Evolutionary conservation across 2,797 vertebrate species (phyloP).

Genomic region (Coregonus ussuriensis): DNA sequence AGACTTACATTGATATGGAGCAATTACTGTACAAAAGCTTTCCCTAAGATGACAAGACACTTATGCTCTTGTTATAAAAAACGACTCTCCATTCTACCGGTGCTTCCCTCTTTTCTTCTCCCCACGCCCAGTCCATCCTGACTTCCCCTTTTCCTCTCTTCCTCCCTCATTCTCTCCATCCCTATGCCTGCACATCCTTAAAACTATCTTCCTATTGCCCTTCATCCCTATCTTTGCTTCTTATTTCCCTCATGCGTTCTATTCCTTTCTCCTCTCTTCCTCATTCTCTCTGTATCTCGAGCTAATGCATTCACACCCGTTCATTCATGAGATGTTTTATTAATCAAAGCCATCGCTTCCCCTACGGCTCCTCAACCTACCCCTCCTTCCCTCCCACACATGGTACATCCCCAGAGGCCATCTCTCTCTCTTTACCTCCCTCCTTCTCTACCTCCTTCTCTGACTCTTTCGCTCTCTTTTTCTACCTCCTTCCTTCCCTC

Average conservation of each 20-base stretch:
- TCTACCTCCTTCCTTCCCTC: too few relatives aligned
- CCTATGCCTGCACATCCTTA: constrained; percentile 1
- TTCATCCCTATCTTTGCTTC: neutral
- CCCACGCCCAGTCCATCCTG: constrained; percentile 25
- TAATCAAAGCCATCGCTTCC: constrained; percentile 77
- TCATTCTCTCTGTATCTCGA: constrained; percentile 7
- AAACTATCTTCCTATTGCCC: constrained; percentile 26
- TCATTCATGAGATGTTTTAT: constrained; percentile 80
- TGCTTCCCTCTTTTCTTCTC: constrained; percentile 9
- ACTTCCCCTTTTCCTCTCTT: neutral
- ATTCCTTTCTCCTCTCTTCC: neutral
- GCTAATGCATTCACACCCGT: constrained; percentile 76
- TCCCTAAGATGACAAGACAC: neutral
- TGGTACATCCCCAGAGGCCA: neutral
- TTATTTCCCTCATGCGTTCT: constrained; percentile 22
- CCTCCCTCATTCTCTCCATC: constrained; percentile 22
- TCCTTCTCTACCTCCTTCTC: neutral
- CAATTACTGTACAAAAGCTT: constrained; percentile 4
- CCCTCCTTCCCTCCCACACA: constrained; percentile 2
- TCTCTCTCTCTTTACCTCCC: constrained; percentile 11
- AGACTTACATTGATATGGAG: constrained; percentile 1
- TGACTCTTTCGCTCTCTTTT: neutral
- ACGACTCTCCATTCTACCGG: neutral
- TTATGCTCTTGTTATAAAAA: neutral
- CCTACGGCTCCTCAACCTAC: constrained; percentile 31